A percentile compares a stretch with the other conserved stretches of the same genome.
Conservation (phyloP, 2,797 vertebrate genomes). For the Eidolon dupreanum region DNA sequence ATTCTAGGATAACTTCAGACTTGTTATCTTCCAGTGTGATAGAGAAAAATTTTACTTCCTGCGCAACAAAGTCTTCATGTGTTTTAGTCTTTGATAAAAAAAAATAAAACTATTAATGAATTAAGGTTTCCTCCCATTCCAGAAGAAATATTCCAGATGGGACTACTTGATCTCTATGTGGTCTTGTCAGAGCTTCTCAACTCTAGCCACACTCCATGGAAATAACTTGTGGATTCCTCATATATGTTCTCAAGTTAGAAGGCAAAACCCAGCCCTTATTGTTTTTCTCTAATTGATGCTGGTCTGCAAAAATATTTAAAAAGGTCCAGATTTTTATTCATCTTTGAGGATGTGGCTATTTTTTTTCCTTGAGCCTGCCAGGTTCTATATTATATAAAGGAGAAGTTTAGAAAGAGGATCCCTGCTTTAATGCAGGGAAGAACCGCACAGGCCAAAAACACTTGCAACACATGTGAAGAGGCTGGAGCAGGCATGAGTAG, state of each 20-base stretch:
- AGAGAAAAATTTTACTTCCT: not conserved
- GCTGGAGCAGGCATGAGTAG: slow-evolving; percentile 76
- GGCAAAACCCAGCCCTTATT: not conserved
- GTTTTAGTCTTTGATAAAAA: slow-evolving; percentile 12
- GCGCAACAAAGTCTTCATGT: not conserved
- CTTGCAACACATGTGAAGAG: slow-evolving; percentile 81
- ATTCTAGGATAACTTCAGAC: not conserved
- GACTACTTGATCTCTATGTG: not conserved
- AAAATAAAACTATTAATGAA: not conserved
- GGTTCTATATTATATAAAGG: slow-evolving; percentile 49
- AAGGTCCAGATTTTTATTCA: not conserved
- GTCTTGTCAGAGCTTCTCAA: not conserved
- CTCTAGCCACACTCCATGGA: not conserved
- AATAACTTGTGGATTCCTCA: not conserved
- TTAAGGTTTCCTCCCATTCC: not conserved
- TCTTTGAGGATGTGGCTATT: not conserved
- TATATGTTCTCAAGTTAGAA: slow-evolving; percentile 69
- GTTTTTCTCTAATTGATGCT: slow-evolving; percentile 18
- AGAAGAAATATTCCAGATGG: not conserved
- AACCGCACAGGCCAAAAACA: slow-evolving; percentile 80
- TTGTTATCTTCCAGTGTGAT: not conserved
- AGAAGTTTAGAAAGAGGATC: slow-evolving; percentile 76
- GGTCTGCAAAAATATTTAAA: slow-evolving; percentile 59
- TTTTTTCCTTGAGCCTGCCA: slow-evolving; percentile 59
- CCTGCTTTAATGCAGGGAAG: slow-evolving; percentile 79